These are phyloP conservation scores for Dipodomys spectabilis DNA, from an alignment of 2,113 vertebrate genomes.

Conservation along the genomic window DNA sequence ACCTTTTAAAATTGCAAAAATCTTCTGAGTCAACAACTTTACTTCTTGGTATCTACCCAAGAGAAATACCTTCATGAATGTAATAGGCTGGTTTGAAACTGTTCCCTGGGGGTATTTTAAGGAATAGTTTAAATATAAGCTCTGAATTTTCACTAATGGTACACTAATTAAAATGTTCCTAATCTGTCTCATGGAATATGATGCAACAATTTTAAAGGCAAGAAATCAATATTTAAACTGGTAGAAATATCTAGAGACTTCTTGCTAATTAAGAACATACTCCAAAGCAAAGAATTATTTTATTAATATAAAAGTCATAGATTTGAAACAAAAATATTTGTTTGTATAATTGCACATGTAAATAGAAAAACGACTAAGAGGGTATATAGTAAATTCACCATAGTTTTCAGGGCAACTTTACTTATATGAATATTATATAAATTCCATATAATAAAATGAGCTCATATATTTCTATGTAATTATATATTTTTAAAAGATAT, in stretches of 20 bases:
- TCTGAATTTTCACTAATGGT: background rate
- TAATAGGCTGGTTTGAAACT: background rate
- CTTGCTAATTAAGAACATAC: constrained; percentile 15
- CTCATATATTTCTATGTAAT: background rate
- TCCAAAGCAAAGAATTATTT: constrained; percentile 2
- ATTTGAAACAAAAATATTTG: background rate
- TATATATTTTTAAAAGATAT: background rate
- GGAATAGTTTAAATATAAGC: background rate
- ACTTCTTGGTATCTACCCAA: constrained; percentile 46
- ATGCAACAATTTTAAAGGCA: background rate
- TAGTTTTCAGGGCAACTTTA: background rate
- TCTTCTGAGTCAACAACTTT: background rate
- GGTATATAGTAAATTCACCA: background rate
- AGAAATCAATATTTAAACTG: background rate
- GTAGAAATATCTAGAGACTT: background rate
- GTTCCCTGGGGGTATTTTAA: background rate
- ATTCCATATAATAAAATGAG: background rate
- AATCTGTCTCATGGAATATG: constrained; percentile 31
- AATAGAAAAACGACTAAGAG: background rate
- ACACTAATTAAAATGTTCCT: background rate
- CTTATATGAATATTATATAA: background rate
- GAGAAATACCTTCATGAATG: constrained; percentile 20
- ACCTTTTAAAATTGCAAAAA: constrained; percentile 23
- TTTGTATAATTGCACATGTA: background rate
- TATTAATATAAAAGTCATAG: constrained; percentile 13